A percentile compares a stretch with the other conserved stretches of the same genome.
These are phyloP conservation scores for Cantharis rufa DNA, from an alignment of 2,888 invertebrate species.

Conservation along the genomic window DNA sequence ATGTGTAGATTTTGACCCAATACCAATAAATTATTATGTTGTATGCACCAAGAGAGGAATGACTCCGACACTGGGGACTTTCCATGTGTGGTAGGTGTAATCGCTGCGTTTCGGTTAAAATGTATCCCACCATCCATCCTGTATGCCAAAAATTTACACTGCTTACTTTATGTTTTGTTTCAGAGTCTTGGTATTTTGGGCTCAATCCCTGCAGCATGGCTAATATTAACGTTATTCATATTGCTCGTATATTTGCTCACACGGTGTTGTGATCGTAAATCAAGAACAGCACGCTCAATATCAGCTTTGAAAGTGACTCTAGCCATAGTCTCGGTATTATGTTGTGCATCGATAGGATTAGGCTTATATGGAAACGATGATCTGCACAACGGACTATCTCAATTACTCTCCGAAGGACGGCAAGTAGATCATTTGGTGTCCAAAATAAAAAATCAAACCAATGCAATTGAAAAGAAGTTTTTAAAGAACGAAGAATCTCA, in stretches of 20 bases:
- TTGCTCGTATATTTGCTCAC: slow-evolving; percentile 91
- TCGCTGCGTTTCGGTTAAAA: too few species aligned
- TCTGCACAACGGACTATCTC: slow-evolving; percentile 86
- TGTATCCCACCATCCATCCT: too few species aligned
- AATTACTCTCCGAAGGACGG: slow-evolving; percentile 77
- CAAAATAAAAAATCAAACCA: slow-evolving; percentile 82
- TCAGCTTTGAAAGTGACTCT: slow-evolving; percentile 82
- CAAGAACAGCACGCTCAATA: slow-evolving; percentile 85
- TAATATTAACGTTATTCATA: slow-evolving; percentile 86
- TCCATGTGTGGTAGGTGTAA: too few species aligned
- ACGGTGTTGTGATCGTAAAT: slow-evolving; percentile 93
- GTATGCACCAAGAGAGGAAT: too few species aligned
- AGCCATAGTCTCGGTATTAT: slow-evolving; percentile 81
- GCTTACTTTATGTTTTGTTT: slow-evolving; percentile 36
- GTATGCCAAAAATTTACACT: not conserved
- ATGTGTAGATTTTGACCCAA: too few species aligned
- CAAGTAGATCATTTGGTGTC: slow-evolving; percentile 80
- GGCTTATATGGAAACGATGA: slow-evolving; percentile 95
- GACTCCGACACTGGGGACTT: too few species aligned
- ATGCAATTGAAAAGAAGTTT: slow-evolving; percentile 75
- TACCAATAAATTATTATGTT: too few species aligned
- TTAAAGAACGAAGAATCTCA: slow-evolving; percentile 62
- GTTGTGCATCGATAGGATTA: slow-evolving; percentile 87
- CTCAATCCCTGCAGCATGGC: slow-evolving; percentile 91
- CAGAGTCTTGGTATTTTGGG: slow-evolving; percentile 93